Base-by-base conservation (phyloP, 1,140 invertebrate species). In the Rhynchophorus ferrugineus region DNA sequence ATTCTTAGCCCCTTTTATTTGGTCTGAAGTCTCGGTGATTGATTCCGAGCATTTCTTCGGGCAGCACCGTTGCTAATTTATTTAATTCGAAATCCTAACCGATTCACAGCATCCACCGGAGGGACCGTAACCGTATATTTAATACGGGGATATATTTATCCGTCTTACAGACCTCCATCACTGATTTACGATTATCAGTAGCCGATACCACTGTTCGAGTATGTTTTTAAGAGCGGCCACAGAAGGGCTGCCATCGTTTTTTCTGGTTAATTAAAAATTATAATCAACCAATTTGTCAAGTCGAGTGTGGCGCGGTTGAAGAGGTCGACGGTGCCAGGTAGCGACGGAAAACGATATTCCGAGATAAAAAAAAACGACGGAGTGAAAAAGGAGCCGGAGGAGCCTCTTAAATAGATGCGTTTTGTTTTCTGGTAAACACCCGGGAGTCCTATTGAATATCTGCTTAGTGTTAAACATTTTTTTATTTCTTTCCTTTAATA, bases 251-350 rank as follows among this genome's bases (percentile, higher is more conserved):
- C 41, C 17, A 20, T 22, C 18, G 3, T 19, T 39, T 49, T 49
- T 49, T 49, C 36, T 49, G 41, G 46, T 42, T 39, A 49, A 59
- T 59, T 59, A 59, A 52, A 59, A 59, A 59, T 59, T 53, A 56
- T 57, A 59, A 59, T 59, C 55, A 59, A 47, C 49, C 54, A 59
- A 57, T 59, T 59, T 59, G 58, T 59, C 58, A 59, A 57, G 35
- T 54, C 39, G 38, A 59, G 54, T 59, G 54, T 53, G n/a, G n/a
- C n/a, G n/a, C 56, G 42, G 41, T 21, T 46, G 47, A 43, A 36
- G 43, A 20, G n/a, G 43, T 44, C 42, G 41, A 50, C 46, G 54
- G 54, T n/a, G 45, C 44, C 50, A 45, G 54, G 49, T 57, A 57
- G 44, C 41, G 3, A n/a, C 43, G 20, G 11, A 24, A 21, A 44